Evolutionary conservation across 1,140 invertebrate genomes (phyloP), one percentile per base, ranked within the genome.

Genomic region (Heliconius melpomene): DNA sequence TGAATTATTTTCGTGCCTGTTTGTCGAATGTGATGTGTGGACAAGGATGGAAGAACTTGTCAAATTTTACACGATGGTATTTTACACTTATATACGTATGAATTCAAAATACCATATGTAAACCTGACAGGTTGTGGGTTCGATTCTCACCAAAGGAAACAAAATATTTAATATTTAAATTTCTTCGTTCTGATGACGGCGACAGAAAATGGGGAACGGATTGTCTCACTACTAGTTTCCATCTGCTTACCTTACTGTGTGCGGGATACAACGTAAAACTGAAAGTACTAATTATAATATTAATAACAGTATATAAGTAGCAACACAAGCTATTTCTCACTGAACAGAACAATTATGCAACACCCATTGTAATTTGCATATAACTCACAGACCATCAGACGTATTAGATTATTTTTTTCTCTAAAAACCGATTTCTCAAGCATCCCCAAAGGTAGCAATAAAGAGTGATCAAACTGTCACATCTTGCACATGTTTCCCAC

Each of bases 391-490:
- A 38, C n/a, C n/a, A 72, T 72, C 36, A 0, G 9, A 20, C 36
- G 1, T 72, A 26, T 72, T 36, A 8, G 11, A 72, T 20, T n/a
- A n/a, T n/a, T n/a, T n/a, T 32, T 36, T 32, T 36, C 7, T 7
- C 6, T 1, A 16, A 26, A 29, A 66, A 66, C 26, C 16, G 11
- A 16, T 66, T 66, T 66, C 16, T 66, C 9, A 29, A 29, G 23
- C 26, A 66, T 66, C 26, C 9, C 60, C 60, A 11, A 66, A 66
- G 60, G 60, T 26, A 60, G n/a, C 54, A 66, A 26, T 40, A 40
- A 36, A 74, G 78, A 36, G 40, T 60, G 66, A 85, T 85, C 80
- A 82, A 86, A 81, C 74, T 84, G 84, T 83, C 85, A 82, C 80
- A 85, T 88, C 87, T 78, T 82, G 86, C 75, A 80, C 76, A 76